Conservation (phyloP, 2,888 invertebrate genomes). For the Augochlorella aurata region DNA sequence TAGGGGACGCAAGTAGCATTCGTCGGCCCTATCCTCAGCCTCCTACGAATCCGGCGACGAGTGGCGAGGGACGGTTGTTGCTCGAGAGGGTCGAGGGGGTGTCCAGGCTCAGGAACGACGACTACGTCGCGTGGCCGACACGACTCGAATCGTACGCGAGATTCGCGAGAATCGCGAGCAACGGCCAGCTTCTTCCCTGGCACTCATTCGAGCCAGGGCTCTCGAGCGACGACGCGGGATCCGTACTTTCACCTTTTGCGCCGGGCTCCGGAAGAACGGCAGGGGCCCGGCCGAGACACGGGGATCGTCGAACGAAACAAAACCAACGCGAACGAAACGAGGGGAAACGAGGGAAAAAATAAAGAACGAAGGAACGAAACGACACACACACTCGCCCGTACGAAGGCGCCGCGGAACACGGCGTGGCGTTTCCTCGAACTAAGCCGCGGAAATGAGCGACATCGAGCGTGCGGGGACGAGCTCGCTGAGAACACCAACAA, state of each 20-base stretch:
- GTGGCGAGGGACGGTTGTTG: background rate
- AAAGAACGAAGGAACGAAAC: background rate
- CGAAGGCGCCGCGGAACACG: conserved; percentile 56
- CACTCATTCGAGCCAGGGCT: conserved; percentile 53
- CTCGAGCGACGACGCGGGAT: conserved; percentile 29
- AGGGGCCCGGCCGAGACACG: conserved; percentile 1
- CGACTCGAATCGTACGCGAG: conserved; percentile 34
- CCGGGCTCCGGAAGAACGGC: conserved; percentile 14
- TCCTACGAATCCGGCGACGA: background rate
- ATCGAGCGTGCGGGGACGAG: conserved; percentile 39
- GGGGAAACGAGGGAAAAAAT: background rate
- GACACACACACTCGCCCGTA: conserved; percentile 41
- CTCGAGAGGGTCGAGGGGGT: conserved; percentile 8
- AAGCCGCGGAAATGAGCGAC: conserved; percentile 42
- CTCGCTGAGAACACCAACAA: conserved; percentile 12
- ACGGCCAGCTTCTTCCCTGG: conserved; percentile 50
- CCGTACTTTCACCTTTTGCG: conserved; percentile 52
- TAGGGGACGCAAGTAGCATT: background rate
- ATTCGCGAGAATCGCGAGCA: conserved; percentile 41
- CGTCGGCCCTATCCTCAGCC: background rate
- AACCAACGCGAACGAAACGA: conserved; percentile 7
- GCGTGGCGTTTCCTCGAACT: conserved; percentile 52
- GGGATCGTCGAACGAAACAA: background rate
- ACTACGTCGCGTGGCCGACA: conserved; percentile 55
- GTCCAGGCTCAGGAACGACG: conserved; percentile 19